A percentile compares a stretch with the other conserved stretches of the same genome.
Evolutionary conservation across 1,140 invertebrate species (phyloP).

Genomic region (Episyrphus balteatus): DNA sequence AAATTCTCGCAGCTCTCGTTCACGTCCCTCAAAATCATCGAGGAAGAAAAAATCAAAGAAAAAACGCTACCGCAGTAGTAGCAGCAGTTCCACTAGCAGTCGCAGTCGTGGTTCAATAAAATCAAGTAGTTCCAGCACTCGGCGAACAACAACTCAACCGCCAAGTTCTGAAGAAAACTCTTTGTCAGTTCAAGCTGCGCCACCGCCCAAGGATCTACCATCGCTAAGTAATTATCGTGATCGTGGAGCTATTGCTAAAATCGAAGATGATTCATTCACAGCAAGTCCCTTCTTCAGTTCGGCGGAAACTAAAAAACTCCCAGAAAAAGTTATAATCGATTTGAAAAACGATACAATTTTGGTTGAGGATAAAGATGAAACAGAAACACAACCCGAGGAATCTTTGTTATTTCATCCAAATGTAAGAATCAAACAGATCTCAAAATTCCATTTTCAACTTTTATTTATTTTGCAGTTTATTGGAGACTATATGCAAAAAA

Average conservation of each 20-base stretch:
- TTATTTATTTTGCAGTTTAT: conserved; percentile 20
- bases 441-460: conserved; percentile 5
- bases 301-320: conserved; percentile 10
- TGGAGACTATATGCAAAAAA: conserved; percentile 21
- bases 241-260: conserved; percentile 23
- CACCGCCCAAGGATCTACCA: conserved; percentile 1
- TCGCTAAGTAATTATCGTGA: conserved; percentile 26
- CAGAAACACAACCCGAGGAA: not conserved
- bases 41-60: conserved; percentile 31
- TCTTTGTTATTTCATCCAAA: conserved; percentile 9
- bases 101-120: conserved; percentile 8
- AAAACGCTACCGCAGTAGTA: conserved; percentile 22
- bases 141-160: conserved; percentile 11
- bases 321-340: conserved; percentile 30
- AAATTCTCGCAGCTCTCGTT: conserved; percentile 6
- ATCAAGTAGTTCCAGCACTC: conserved; percentile 18
- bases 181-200: conserved; percentile 1
- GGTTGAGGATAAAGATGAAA: conserved; percentile 11
- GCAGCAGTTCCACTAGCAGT: conserved; percentile 20
- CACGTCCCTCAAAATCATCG: conserved; percentile 17
- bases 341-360: conserved; percentile 24
- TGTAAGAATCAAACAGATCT: conserved; percentile 22
- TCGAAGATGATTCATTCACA: conserved; percentile 28
- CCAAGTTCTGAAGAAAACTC: conserved; percentile 22
- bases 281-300: conserved; percentile 23